These are phyloP conservation scores for Argyresthia goedartella DNA, from an alignment of 2,888 invertebrate genomes.

Conservation along the genomic window DNA sequence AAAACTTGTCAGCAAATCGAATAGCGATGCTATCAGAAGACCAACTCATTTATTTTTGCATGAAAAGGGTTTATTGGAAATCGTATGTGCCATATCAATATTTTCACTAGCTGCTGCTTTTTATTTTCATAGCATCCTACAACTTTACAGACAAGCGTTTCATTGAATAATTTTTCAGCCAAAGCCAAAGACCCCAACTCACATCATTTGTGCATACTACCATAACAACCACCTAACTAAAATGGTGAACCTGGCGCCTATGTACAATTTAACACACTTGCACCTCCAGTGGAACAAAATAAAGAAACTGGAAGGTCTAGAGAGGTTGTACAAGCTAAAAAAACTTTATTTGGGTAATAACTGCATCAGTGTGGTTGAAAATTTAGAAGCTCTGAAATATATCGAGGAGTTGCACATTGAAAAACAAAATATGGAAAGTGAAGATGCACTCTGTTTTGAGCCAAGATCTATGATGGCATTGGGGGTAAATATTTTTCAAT, in stretches of 20 bases:
- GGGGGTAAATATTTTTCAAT: conserved; percentile 52
- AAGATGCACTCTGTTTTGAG: conserved; percentile 76
- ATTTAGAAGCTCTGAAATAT: conserved; percentile 69
- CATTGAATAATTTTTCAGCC: conserved; percentile 32
- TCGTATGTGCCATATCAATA: conserved; percentile 50
- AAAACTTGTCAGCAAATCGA: conserved; percentile 37
- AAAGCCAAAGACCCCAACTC: conserved; percentile 36
- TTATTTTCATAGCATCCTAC: no score
- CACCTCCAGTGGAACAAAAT: conserved; percentile 86
- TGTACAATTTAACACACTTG: conserved; percentile 76
- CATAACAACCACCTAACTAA: conserved; percentile 85
- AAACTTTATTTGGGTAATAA: conserved; percentile 84
- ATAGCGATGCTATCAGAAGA: conserved; percentile 29
- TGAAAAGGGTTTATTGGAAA: conserved; percentile 65
- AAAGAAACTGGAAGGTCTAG: conserved; percentile 75
- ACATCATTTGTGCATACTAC: conserved; percentile 76
- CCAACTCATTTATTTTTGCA: conserved; percentile 69
- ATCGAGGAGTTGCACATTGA: conserved; percentile 78
- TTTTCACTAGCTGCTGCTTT: not conserved
- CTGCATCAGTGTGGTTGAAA: conserved; percentile 77
- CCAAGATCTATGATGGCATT: conserved; percentile 71
- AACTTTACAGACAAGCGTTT: not conserved
- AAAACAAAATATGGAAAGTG: conserved; percentile 68
- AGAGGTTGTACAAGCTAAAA: conserved; percentile 73
- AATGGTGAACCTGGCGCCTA: conserved; percentile 77